phyloP scores from a whole-genome alignment of 2,888 invertebrate species.

The Tanaodytes sp. region DNA sequence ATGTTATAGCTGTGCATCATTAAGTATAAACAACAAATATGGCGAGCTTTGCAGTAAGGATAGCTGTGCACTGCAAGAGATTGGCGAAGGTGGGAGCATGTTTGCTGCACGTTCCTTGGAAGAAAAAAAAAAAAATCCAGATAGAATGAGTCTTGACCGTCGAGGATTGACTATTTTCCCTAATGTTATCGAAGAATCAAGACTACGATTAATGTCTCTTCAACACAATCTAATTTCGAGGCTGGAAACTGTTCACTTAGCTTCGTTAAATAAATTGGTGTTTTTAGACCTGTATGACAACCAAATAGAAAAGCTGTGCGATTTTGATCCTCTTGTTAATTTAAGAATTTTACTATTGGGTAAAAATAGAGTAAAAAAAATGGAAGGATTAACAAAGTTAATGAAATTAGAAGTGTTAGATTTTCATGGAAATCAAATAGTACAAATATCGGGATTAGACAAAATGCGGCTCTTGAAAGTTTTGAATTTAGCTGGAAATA shows the following conservation, averaged over 20 bases:
- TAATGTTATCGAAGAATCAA: conserved; percentile 85
- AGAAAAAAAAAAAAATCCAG: conserved; percentile 88
- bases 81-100: no score
- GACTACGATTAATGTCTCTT: conserved; percentile 87
- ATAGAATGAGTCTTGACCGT: conserved; percentile 90
- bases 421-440: conserved; percentile 92
- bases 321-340: conserved; percentile 83
- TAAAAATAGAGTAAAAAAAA: conserved; percentile 89
- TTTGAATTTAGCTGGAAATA: conserved; percentile 93
- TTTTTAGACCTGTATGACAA: conserved; percentile 96
- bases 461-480: conserved; percentile 86
- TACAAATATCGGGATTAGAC: conserved; percentile 81
- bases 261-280: conserved; percentile 82
- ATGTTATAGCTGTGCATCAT: no score
- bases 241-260: conserved; percentile 78
- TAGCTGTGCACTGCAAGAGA: no score
- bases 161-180: conserved; percentile 89
- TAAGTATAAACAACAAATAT: no score
- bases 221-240: conserved; percentile 92
- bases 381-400: conserved; percentile 83
- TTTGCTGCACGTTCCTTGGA: conserved; percentile 82
- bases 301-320: conserved; percentile 89
- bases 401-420: conserved; percentile 90
- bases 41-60: no score
- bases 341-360: conserved; percentile 90